Evolutionary conservation across 2,113 vertebrate species (phyloP), one percentile per base, ranked within the genome.

Genomic region (Microcebus griseorufus): DNA sequence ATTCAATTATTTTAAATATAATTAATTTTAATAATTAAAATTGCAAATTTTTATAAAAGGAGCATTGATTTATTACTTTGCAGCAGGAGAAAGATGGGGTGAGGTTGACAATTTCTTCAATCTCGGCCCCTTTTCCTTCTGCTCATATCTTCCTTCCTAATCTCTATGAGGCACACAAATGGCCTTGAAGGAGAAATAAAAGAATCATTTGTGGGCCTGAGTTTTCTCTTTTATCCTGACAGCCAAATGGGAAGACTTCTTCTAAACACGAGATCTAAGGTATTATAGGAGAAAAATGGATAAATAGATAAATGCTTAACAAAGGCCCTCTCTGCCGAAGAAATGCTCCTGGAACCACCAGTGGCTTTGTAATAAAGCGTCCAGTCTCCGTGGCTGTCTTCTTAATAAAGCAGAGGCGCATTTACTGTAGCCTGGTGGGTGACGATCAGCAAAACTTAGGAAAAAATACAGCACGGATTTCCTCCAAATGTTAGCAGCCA

Each of bases 381-480:
- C 97, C 90, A 53, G 76, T 84, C 72, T 98, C 97, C 27, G 69
- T 55, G 82, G 73, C 95, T 97, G 62, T 95, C 95, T 97, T 94
- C 95, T 93, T 96, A 98, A 98, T 92, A 98, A 96, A 69, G 92
- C 95, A 98, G 64, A 96, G 98, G 97, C 81, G 96, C 97, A 97
- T 94, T 98, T 97, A 97, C 92, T 37, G 3, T 88, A 89, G 98
- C 95, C 92, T 97, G 97, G 97, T 97, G 96, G 75, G 88, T 93
- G 98, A 97, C 37, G n/a, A 98, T 97, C 97, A 97, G 97, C 83
- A 98, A 98, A 96, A 95, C 62, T 97, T 97, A 89, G 34, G 8
- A 98, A 94, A 98, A 98, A 95, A 96, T 90, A 96, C 92, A 97
- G 97, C 94, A 93, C 34, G 29, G 97, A 98, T 98, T 98, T 98